A percentile compares a stretch with the other conserved stretches of the same genome.
These are phyloP conservation scores for Fratercula arctica DNA, from an alignment of 2,797 vertebrate species.

Conservation along the genomic window DNA sequence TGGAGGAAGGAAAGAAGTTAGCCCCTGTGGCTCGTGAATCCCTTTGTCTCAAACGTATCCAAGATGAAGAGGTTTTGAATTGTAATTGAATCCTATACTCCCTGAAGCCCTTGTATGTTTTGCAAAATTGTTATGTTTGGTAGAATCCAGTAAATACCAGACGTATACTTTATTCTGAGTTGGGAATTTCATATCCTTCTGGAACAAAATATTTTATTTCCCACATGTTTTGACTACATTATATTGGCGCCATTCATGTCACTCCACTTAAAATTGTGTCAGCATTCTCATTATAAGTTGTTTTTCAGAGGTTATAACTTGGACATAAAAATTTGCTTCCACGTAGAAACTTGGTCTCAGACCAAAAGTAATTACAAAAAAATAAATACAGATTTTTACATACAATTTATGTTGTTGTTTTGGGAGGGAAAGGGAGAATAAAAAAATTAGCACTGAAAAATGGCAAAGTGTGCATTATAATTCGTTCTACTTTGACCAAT, in stretches of 20 bases:
- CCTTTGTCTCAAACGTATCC: background rate
- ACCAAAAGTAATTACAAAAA: constrained; percentile 30
- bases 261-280: constrained; percentile 20
- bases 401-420: background rate
- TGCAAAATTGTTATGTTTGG: constrained; percentile 32
- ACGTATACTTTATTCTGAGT: constrained; percentile 19
- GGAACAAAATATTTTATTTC: constrained; percentile 15
- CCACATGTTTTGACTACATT: constrained; percentile 42
- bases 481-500: background rate
- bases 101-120: background rate
- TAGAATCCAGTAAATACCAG: constrained; percentile 52
- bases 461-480: background rate
- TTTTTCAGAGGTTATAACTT: constrained; percentile 37
- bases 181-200: constrained; percentile 43
- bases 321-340: constrained; percentile 15
- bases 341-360: constrained; percentile 14
- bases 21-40: background rate
- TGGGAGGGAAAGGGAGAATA: background rate
- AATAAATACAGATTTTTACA: background rate
- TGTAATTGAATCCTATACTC: constrained; percentile 28
- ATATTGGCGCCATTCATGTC: background rate
- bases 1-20: background rate
- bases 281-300: constrained; percentile 17
- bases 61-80: background rate
- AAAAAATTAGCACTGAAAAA: background rate